Conservation (phyloP, 35 echinoderm and acorn worm genomes). For the Lytechinus variegatus region DNA sequence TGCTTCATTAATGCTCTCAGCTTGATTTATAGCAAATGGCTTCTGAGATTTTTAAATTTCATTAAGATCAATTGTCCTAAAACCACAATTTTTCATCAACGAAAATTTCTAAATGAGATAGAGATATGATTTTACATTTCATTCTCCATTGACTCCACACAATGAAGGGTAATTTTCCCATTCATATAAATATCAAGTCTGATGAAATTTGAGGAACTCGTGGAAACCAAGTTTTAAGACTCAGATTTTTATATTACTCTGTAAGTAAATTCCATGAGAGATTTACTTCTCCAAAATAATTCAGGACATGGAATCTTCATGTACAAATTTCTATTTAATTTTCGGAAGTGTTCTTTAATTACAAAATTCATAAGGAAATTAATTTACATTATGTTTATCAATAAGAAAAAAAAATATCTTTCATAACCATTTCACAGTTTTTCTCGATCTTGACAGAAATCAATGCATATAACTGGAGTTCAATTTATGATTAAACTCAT, state of each 20-base stretch:
- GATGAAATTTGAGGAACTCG: not conserved
- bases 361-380: too few species aligned
- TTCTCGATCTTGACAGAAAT: too few species aligned
- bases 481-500: too few species aligned
- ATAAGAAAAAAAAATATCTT: too few species aligned
- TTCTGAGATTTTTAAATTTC: not conserved
- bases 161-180: not conserved
- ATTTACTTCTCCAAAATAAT: too few species aligned
- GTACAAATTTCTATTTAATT: too few species aligned
- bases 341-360: too few species aligned
- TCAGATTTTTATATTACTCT: not conserved
- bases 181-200: not conserved
- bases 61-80: not conserved
- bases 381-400: too few species aligned
- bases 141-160: not conserved
- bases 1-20: not conserved
- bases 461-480: too few species aligned
- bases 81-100: not conserved
- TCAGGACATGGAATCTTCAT: too few species aligned
- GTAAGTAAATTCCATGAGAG: too few species aligned
- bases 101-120: not conserved
- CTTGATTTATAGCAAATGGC: not conserved
- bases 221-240: not conserved
- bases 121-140: not conserved
- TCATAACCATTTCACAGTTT: too few species aligned